These are phyloP conservation scores for Dione juno DNA, from an alignment of 2,888 invertebrate genomes.

Conservation along the genomic window DNA sequence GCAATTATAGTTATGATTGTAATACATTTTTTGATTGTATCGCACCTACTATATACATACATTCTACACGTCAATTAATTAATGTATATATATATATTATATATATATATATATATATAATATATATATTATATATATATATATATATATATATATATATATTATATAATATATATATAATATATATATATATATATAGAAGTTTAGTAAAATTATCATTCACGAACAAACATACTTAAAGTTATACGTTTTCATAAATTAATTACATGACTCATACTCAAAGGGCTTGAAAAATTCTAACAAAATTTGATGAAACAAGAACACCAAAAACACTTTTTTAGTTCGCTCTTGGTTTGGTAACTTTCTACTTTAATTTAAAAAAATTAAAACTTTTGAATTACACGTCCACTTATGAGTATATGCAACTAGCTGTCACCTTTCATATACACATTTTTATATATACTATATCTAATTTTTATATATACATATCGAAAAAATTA, in stretches of 20 bases:
- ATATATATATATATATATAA: too few relatives aligned
- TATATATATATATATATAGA: too few relatives aligned
- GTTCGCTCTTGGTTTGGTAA: not conserved
- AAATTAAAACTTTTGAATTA: not conserved
- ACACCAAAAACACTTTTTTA: conserved; percentile 8
- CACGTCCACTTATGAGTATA: not conserved
- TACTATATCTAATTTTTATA: too few relatives aligned
- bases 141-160: too few relatives aligned
- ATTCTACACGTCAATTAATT: too few relatives aligned
- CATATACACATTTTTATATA: not conserved
- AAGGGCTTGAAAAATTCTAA: conserved; percentile 3
- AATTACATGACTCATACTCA: not conserved
- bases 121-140: too few relatives aligned
- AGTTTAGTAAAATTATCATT: not conserved
- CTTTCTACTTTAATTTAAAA: conserved; percentile 5
- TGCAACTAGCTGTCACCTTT: not conserved
- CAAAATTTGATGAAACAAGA: not conserved
- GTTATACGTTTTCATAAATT: conserved; percentile 1
- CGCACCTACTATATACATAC: too few relatives aligned
- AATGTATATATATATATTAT: too few relatives aligned
- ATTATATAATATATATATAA: too few relatives aligned
- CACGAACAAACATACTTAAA: not conserved
- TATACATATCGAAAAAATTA: too few relatives aligned
- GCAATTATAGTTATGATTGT: too few relatives aligned
- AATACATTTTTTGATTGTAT: too few relatives aligned